Conservation (phyloP, 2,797 vertebrate genomes). For the Clarias platycephalus region DNA sequence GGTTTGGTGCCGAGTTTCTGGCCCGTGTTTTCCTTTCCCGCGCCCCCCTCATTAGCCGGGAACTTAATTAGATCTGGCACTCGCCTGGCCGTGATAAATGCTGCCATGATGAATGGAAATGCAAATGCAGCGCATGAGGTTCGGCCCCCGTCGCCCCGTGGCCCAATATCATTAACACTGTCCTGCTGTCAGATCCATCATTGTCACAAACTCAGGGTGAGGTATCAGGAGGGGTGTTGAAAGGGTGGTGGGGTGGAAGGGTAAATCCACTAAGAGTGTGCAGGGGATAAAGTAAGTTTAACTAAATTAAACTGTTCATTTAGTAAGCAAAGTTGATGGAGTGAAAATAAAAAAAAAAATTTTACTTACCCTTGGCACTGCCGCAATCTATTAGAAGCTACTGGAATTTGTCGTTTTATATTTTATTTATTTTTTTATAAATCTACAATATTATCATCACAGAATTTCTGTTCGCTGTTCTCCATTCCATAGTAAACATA, state of each 20-base stretch:
- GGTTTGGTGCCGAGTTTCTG: constrained; percentile 82
- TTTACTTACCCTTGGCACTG: too few relatives aligned
- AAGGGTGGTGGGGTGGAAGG: background rate
- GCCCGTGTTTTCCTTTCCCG: constrained; percentile 59
- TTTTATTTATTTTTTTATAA: background rate
- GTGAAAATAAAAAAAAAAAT: background rate
- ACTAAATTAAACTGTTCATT: background rate
- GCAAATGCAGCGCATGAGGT: constrained; percentile 92
- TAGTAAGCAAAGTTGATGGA: too few relatives aligned
- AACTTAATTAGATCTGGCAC: constrained; percentile 99
- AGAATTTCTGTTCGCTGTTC: background rate
- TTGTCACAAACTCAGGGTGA: constrained; percentile 78
- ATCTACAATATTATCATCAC: background rate
- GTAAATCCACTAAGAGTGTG: background rate
- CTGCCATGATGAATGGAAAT: constrained; percentile 96
- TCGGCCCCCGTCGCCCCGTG: constrained; percentile 87
- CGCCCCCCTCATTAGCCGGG: constrained; percentile 82
- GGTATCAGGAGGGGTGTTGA: background rate
- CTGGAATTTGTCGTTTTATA: background rate
- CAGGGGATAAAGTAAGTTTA: background rate
- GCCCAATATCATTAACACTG: constrained; percentile 94
- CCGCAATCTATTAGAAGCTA: too few relatives aligned
- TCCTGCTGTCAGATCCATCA: constrained; percentile 95
- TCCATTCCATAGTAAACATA: too few relatives aligned
- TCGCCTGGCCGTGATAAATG: constrained; percentile 92